Conservation (phyloP, 2,888 invertebrate genomes). For the Zootermopsis nevadensis region DNA sequence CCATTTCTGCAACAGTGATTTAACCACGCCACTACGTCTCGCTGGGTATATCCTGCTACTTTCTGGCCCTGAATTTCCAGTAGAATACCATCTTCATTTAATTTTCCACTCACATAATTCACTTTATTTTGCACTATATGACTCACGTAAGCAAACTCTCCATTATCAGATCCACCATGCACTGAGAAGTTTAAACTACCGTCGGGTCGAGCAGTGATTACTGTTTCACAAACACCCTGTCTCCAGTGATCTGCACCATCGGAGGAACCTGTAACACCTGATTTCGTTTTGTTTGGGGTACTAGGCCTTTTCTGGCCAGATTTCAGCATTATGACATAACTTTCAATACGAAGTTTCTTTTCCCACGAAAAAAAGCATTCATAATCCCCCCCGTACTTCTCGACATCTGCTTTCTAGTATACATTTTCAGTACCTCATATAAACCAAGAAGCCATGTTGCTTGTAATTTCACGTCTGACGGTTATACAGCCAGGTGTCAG, state of each 20-base stretch:
- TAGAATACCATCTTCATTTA: conserved; percentile 61
- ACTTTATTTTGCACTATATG: conserved; percentile 56
- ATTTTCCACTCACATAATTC: conserved; percentile 55
- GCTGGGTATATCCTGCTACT: conserved; percentile 68
- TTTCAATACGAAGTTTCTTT: conserved; percentile 52
- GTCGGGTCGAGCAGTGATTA: conserved; percentile 62
- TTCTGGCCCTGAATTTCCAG: conserved; percentile 68
- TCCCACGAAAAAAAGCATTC: conserved; percentile 50
- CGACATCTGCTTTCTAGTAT: conserved; percentile 32
- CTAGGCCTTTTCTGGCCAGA: conserved; percentile 59
- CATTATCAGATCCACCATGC: conserved; percentile 66
- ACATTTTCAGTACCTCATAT: conserved; percentile 46
- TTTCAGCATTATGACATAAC: conserved; percentile 60
- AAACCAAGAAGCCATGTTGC: conserved; percentile 54
- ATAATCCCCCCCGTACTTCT: conserved; percentile 43
- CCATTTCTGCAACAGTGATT: conserved; percentile 67
- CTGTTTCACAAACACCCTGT: conserved; percentile 62
- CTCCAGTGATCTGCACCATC: conserved; percentile 60
- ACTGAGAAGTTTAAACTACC: conserved; percentile 62
- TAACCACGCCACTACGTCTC: conserved; percentile 67
- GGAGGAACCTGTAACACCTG: conserved; percentile 50
- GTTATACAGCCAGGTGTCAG: conserved; percentile 52
- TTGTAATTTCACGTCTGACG: conserved; percentile 51
- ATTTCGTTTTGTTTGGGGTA: conserved; percentile 55
- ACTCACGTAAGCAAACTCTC: conserved; percentile 61